phyloP scores from a whole-genome alignment of 2,113 vertebrate species.

The Elephas maximus region DNA sequence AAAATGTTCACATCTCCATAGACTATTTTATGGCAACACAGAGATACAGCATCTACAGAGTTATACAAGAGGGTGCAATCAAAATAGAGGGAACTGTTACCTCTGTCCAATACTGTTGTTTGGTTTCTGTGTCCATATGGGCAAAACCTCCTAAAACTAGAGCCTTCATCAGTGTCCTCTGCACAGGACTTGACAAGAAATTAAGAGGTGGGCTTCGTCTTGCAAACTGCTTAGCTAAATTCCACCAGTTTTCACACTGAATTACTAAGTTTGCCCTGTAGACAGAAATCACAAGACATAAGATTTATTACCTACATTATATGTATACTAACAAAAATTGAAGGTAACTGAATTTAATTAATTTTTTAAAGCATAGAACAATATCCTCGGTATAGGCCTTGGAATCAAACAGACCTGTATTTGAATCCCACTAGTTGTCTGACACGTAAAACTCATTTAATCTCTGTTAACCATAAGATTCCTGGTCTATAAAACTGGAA shows the following conservation, averaged over 20 bases:
- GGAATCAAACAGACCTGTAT: not conserved
- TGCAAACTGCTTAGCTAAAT: constrained; percentile 98
- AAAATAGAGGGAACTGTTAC: constrained; percentile 85
- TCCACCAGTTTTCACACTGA: constrained; percentile 99
- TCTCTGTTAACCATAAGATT: constrained; percentile 26
- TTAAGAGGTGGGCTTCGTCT: constrained; percentile 96
- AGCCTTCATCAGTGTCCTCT: constrained; percentile 98
- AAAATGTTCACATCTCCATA: not conserved
- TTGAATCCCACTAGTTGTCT: not conserved
- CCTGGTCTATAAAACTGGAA: not conserved
- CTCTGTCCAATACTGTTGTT: constrained; percentile 99
- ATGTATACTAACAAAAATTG: not conserved
- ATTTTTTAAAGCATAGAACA: not conserved
- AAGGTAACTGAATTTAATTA: not conserved
- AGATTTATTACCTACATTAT: not conserved
- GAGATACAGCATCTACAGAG: not conserved
- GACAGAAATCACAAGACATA: constrained; percentile 40
- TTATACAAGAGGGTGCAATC: not conserved
- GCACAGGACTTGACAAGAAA: constrained; percentile 96
- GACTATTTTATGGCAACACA: not conserved
- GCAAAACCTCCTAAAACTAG: constrained; percentile 98
- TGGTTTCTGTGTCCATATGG: constrained; percentile 98
- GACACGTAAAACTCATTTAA: not conserved
- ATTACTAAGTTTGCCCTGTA: constrained; percentile 98
- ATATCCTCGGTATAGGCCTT: not conserved